phyloP scores from a whole-genome alignment of 2,113 vertebrate species.

The Bombycilla garrulus region DNA sequence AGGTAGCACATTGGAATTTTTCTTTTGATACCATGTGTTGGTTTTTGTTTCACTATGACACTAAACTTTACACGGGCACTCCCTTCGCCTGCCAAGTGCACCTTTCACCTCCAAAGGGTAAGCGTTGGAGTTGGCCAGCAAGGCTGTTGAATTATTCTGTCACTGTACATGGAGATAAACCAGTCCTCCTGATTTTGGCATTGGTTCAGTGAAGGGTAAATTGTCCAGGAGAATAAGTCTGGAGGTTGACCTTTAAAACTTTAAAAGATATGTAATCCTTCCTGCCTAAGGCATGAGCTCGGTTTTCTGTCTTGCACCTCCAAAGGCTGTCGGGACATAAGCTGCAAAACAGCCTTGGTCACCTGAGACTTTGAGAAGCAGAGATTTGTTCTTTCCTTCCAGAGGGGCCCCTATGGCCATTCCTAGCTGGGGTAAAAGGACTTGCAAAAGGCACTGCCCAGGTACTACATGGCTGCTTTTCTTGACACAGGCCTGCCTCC shows the following conservation, averaged over 20 bases:
- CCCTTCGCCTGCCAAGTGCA: neutral
- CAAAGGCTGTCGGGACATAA: neutral
- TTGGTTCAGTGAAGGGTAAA: neutral
- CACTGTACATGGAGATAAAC: neutral
- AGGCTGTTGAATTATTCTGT: neutral
- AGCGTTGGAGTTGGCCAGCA: neutral
- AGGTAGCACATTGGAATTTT: neutral
- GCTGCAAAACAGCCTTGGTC: neutral
- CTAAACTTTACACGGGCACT: neutral
- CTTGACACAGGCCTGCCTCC: neutral
- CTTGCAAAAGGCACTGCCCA: neutral
- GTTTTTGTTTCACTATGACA: neutral
- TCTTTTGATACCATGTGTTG: neutral
- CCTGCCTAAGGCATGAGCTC: neutral
- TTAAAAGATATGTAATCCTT: neutral
- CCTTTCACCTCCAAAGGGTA: neutral
- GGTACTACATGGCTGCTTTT: neutral
- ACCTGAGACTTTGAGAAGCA: neutral
- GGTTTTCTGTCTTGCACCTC: neutral
- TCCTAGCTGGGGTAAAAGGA: neutral
- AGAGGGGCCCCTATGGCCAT: neutral
- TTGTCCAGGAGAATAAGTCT: neutral
- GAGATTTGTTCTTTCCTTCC: neutral
- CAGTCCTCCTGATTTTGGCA: neutral
- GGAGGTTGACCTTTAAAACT: constrained; percentile 11